Conservation (phyloP, 2,113 vertebrate genomes). For the Argyrosomus japonicus region DNA sequence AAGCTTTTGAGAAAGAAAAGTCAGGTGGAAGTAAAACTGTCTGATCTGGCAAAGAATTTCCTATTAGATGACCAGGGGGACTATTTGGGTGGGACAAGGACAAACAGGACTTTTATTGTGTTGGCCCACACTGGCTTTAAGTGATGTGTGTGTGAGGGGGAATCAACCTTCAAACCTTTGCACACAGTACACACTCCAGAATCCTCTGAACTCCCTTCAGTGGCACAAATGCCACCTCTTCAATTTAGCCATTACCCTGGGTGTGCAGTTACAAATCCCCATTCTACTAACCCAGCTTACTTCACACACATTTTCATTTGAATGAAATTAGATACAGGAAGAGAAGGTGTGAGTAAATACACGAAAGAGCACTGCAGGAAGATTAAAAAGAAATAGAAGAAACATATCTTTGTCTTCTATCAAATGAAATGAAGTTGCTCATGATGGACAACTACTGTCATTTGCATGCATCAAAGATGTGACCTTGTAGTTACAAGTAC, state of each 20-base stretch:
- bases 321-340: constrained; percentile 8
- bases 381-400: neutral
- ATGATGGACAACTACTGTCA: neutral
- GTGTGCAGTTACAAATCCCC: constrained; percentile 56
- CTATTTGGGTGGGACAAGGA: constrained; percentile 20
- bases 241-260: constrained; percentile 28
- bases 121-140: neutral
- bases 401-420: neutral
- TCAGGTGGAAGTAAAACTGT: neutral
- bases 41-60: constrained; percentile 39
- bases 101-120: constrained; percentile 43
- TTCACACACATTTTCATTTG: constrained; percentile 11
- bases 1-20: neutral
- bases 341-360: constrained; percentile 12
- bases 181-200: constrained; percentile 24
- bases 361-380: neutral
- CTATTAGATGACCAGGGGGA: constrained; percentile 24
- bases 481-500: neutral
- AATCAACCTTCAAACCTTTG: constrained; percentile 21
- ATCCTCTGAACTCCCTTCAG: constrained; percentile 26
- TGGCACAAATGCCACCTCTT: constrained; percentile 41
- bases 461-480: neutral
- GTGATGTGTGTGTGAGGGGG: neutral
- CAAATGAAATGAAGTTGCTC: neutral
- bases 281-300: constrained; percentile 47